Base-by-base conservation (phyloP, 2,113 vertebrate genomes). In the Pseudonaja textilis region DNA sequence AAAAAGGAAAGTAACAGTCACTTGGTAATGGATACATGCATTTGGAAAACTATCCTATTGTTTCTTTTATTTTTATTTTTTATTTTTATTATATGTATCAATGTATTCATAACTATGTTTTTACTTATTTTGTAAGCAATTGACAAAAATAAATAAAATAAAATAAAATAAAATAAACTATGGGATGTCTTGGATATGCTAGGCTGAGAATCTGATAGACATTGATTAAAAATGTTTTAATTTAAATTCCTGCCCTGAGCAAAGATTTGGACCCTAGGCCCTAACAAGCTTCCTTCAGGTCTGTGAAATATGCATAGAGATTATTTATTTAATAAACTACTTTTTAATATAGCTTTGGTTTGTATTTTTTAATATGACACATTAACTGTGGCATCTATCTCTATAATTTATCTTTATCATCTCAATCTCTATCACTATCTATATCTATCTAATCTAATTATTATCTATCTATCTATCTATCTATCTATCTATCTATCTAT, bases 311-410 rank as follows among this genome's bases (percentile, higher is more conserved):
- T 93, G 69, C 45, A 50, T 59, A 23, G 56, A 57, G 22, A 23
- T 57, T 23, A 57, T 7, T 88, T 69, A 89, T 93, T 93, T 12
- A 16, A 12, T 7, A 95, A 94, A 69, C 87, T 23, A 3, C 1
- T 86, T 42, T 91, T 88, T 81, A 23, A 92, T n/a, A 34, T 57
- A 23, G 88, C 74, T 8, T 11, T 29, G 89, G 89, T 39, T 81
- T 88, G 89, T 90, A 57, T 95, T 89, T 95, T 87, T 56, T 92
- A 22, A 91, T 93, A 88, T 61, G 59, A 55, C 91, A 57, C 92
- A 92, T 93, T 92, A 93, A 94, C 93, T 91, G 74, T 50, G 55
- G 0, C 0, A 93, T 93, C 64, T 94, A 88, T 95, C 91, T 85
- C n/a, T 6, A 4, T 56, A 5, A 50, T 56, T 12, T 56, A 5